phyloP scores from a whole-genome alignment of 1,140 invertebrate species.

The Drosophila repleta region DNA sequence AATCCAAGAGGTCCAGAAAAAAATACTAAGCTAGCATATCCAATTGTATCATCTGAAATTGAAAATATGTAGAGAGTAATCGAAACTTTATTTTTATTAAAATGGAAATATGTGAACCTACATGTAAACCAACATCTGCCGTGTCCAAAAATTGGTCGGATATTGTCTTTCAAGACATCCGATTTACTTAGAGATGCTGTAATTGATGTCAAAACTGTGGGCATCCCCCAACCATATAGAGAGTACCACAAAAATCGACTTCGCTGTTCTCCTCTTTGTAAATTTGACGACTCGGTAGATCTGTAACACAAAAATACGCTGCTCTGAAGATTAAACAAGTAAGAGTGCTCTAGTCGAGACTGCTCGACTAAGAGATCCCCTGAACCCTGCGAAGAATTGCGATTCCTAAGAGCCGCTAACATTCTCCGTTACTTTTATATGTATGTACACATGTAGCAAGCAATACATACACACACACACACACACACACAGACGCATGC shows the following conservation, averaged over 20 bases:
- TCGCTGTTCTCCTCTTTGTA: conserved; percentile 73
- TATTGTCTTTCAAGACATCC: conserved; percentile 73
- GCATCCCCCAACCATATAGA: conserved; percentile 86
- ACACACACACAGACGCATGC: too few species aligned
- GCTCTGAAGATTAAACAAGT: too few species aligned
- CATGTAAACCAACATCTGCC: conserved; percentile 86
- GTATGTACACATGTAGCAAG: too few species aligned
- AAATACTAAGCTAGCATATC: conserved; percentile 85
- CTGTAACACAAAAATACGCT: conserved; percentile 30
- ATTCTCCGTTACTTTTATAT: too few species aligned
- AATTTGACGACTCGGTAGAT: conserved; percentile 53
- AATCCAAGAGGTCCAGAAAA: conserved; percentile 87
- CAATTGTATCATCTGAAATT: conserved; percentile 67
- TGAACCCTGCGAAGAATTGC: too few species aligned
- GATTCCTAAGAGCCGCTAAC: too few species aligned
- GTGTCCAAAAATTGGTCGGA: conserved; percentile 85
- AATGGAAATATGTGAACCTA: conserved; percentile 66
- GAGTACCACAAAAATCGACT: conserved; percentile 86
- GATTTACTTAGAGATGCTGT: conserved; percentile 85
- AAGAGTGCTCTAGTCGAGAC: too few species aligned
- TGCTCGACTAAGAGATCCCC: too few species aligned
- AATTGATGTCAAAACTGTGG: conserved; percentile 84
- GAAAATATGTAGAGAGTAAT: not conserved
- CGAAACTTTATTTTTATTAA: not conserved
- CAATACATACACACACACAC: too few species aligned